Conservation (phyloP, 2,888 invertebrate species). For the Ichneumoninae sp. region DNA sequence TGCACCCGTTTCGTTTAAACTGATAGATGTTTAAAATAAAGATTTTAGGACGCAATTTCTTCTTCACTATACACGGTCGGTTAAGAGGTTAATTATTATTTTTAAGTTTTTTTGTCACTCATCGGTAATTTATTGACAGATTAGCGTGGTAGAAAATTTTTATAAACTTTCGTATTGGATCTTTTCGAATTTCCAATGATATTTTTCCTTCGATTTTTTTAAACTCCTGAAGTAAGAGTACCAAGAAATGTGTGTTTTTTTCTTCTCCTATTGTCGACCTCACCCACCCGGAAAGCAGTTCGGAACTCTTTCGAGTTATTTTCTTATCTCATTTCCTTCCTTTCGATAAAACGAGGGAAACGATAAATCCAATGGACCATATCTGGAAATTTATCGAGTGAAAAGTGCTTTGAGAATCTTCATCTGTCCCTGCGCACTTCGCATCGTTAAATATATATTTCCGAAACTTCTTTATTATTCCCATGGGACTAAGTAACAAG, state of each 20-base stretch:
- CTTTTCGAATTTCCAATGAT: background rate
- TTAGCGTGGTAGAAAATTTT: background rate
- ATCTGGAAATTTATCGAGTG: constrained; percentile 61
- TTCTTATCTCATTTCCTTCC: constrained; percentile 42
- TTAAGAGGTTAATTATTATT: background rate
- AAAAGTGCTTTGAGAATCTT: constrained; percentile 52
- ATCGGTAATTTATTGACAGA: background rate
- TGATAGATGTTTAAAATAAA: no score
- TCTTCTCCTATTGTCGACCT: background rate
- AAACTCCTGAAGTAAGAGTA: background rate
- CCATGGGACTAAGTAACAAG: constrained; percentile 43
- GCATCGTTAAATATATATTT: constrained; percentile 21
- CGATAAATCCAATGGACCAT: constrained; percentile 56
- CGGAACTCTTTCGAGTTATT: constrained; percentile 12
- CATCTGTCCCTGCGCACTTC: constrained; percentile 3
- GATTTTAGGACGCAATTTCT: background rate
- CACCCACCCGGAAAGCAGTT: constrained; percentile 16
- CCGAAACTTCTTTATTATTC: constrained; percentile 56
- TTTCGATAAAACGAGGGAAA: constrained; percentile 38
- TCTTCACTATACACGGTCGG: background rate
- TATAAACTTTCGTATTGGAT: background rate
- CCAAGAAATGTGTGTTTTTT: constrained; percentile 20
- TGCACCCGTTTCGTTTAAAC: no score
- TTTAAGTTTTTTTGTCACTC: background rate
- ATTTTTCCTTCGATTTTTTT: constrained; percentile 8